phyloP scores from a whole-genome alignment of 2,113 vertebrate species.

The Scatophagus argus region DNA sequence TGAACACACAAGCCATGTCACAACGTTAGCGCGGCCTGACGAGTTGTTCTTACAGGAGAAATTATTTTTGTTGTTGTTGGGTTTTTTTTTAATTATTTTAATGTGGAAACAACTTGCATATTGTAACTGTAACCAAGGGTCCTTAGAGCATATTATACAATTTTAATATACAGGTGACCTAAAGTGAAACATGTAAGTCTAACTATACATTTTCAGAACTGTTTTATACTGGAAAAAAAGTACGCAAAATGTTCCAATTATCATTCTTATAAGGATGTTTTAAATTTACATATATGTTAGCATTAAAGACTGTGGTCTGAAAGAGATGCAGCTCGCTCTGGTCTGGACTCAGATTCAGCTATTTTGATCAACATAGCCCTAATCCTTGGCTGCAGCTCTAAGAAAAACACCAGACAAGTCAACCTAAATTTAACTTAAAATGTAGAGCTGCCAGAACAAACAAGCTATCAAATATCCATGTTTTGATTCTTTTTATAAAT shows the following conservation, averaged over 20 bases:
- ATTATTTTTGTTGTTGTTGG: no score
- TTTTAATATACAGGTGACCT: no score
- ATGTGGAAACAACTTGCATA: not conserved
- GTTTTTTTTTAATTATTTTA: no score
- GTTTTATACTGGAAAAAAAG: not conserved
- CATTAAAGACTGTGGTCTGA: not conserved
- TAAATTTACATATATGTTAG: not conserved
- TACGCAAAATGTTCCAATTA: not conserved
- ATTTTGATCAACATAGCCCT: not conserved
- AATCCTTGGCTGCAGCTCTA: constrained; percentile 3
- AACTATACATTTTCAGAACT: not conserved
- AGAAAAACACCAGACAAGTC: constrained; percentile 1
- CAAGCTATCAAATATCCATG: constrained; percentile 10
- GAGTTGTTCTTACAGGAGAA: not conserved
- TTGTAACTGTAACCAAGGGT: no score
- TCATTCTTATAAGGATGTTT: not conserved
- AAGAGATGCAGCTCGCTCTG: not conserved
- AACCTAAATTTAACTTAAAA: constrained; percentile 37
- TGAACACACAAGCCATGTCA: constrained; percentile 58
- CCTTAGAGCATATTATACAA: no score
- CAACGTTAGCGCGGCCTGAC: not conserved
- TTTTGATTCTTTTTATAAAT: constrained; percentile 2
- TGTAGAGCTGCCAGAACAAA: constrained; percentile 32
- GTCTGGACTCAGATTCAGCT: constrained; percentile 5
- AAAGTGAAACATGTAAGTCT: not conserved